Conservation (phyloP, 2,113 vertebrate genomes). For the Pleuronectes platessa region DNA sequence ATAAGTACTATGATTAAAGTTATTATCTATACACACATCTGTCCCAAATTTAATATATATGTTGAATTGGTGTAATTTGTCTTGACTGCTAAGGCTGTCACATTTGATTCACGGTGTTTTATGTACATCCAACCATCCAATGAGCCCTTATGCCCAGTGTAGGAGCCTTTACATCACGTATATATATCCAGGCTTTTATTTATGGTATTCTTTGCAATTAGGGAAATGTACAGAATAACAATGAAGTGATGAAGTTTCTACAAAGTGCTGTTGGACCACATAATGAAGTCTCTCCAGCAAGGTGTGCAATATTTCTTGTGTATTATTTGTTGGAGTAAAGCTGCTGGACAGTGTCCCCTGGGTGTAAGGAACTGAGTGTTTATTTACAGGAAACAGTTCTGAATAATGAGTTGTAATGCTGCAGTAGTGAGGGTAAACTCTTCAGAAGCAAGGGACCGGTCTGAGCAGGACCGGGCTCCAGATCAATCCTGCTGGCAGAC, state of each 20-base stretch:
- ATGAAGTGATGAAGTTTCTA: not conserved
- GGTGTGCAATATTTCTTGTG: slow-evolving; percentile 6
- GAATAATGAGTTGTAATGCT: slow-evolving; percentile 61
- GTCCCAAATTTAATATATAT: no score
- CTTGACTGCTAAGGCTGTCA: not conserved
- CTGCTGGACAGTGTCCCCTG: slow-evolving; percentile 24
- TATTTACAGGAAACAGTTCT: slow-evolving; percentile 50
- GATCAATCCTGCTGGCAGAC: slow-evolving; percentile 72
- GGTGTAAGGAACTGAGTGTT: slow-evolving; percentile 29
- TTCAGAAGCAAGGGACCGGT: slow-evolving; percentile 45
- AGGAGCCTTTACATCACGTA: not conserved
- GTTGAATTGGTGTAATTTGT: not conserved
- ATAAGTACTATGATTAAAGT: no score
- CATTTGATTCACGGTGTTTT: not conserved
- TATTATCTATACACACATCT: no score
- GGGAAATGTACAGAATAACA: not conserved
- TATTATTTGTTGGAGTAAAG: slow-evolving; percentile 29
- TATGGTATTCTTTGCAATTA: not conserved
- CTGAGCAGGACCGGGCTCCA: slow-evolving; percentile 58
- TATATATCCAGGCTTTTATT: no score
- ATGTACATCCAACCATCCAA: not conserved
- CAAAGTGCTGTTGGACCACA: slow-evolving; percentile 1
- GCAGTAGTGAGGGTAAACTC: slow-evolving; percentile 56
- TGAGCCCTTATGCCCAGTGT: not conserved
- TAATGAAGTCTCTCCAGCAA: not conserved